Evolutionary conservation across 2,797 vertebrate species (phyloP), one percentile per base, ranked within the genome.

Genomic region (Luscinia luscinia): DNA sequence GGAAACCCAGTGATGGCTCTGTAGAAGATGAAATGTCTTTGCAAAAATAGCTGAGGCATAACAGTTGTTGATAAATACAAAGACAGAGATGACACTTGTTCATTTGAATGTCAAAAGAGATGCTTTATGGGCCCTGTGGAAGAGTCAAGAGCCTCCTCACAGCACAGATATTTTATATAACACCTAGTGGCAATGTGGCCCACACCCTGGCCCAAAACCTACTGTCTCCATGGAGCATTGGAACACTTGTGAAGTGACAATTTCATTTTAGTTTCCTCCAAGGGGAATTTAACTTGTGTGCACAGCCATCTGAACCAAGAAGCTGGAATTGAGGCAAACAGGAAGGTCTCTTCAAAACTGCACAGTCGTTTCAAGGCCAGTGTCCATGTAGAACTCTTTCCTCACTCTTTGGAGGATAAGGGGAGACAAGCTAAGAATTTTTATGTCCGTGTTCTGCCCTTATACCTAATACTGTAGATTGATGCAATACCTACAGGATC

Each of bases 21-120:
- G 32, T 23, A 63, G 54, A 88, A 83, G 69, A 41, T 67, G 34
- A 87, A 87, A 17, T 32, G 6, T 21, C 34, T 49, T 52, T 80
- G 32, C 52, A 70, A 61, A 83, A 64, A 46, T 30, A 84, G 10
- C 17, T 43, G 46, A 82, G 34, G 20, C 67, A 66, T 18, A 66
- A 63, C 22, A 62, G 19, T n/a, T 83, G 20, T 83, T 64, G 27
- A 58, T 77, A 86, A 93, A 90, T 14, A 81, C 34, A 75, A 86
- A 72, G 17, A 13, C 26, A 90, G 22, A 75, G 34, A 54, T 24
- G 20, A 34, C 48, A 48, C 48, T 89, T 62, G 36, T 10, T 87
- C 34, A 64, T 87, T 66, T 73, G 48, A 59, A 49, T 38, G 40
- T 49, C 55, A 82, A 23, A 46, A 89, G n/a, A 81, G 36, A 79